Conservation (phyloP, 1,140 invertebrate genomes). For the Anagrus nilaparvatae region DNA sequence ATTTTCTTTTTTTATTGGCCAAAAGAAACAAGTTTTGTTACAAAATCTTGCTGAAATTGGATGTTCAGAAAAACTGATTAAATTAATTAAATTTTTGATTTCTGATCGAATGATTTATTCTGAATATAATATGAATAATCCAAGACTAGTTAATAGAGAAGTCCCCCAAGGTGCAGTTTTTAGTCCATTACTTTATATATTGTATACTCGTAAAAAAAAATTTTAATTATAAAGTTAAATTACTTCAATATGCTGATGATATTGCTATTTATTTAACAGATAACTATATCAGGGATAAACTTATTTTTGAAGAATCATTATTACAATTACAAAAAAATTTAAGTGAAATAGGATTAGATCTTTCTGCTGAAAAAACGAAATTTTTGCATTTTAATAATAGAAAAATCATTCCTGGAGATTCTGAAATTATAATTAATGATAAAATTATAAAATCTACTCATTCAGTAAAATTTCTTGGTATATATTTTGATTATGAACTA, state of each 20-base stretch:
- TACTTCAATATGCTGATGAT: slow-evolving; percentile 3
- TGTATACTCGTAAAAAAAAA: no score
- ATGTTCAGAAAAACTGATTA: no score
- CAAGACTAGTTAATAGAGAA: no score
- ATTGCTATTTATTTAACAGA: not conserved
- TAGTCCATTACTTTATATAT: no score
- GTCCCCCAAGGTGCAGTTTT: no score
- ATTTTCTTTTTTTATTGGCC: no score
- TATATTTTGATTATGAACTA: slow-evolving; percentile 1
- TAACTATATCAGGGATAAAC: not conserved
- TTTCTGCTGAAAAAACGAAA: not conserved
- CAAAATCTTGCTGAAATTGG: no score
- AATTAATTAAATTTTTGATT: no score
- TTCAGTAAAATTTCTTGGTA: not conserved
- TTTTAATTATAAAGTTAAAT: no score
- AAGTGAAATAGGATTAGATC: not conserved
- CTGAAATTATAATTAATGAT: not conserved
- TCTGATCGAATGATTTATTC: no score
- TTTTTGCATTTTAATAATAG: not conserved
- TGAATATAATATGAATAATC: no score
- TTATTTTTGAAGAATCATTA: not conserved
- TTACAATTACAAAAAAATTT: not conserved
- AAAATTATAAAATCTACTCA: not conserved
- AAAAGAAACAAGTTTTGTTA: no score
- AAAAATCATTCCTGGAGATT: not conserved